These are phyloP conservation scores for Ganaspis brasiliensis DNA, from an alignment of 2,888 invertebrate genomes.

Conservation along the genomic window DNA sequence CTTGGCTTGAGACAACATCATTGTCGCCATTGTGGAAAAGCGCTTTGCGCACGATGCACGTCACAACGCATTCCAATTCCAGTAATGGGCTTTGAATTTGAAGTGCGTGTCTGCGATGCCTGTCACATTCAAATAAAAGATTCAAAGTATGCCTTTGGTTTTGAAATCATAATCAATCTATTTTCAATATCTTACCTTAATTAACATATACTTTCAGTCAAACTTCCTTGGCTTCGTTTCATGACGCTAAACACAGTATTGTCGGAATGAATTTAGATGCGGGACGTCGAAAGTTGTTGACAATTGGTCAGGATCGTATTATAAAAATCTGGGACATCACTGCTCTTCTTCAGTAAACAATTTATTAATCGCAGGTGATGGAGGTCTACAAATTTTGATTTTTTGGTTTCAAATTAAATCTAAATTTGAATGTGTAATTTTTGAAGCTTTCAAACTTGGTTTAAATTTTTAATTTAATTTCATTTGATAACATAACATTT, in stretches of 20 bases:
- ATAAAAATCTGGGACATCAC: constrained; percentile 96
- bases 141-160: constrained; percentile 87
- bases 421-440: background rate
- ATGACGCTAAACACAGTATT: constrained; percentile 96
- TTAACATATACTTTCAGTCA: constrained; percentile 84
- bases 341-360: constrained; percentile 82
- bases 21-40: constrained; percentile 96
- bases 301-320: constrained; percentile 96
- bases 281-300: constrained; percentile 91
- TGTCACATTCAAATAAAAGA: constrained; percentile 92
- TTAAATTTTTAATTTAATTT: no score
- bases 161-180: background rate
- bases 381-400: constrained; percentile 31
- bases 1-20: constrained; percentile 95
- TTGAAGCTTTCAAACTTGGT: background rate
- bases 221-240: constrained; percentile 95
- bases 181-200: background rate
- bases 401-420: background rate
- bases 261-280: constrained; percentile 95
- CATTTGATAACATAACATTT: no score
- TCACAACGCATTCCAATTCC: constrained; percentile 94
- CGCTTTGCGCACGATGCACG: constrained; percentile 96
- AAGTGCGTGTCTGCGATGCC: constrained; percentile 96
- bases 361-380: constrained; percentile 44
- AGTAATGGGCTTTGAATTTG: constrained; percentile 98